Evolutionary conservation across 2,888 invertebrate genomes (phyloP).

Genomic region (Drosophila sordidapex): DNA sequence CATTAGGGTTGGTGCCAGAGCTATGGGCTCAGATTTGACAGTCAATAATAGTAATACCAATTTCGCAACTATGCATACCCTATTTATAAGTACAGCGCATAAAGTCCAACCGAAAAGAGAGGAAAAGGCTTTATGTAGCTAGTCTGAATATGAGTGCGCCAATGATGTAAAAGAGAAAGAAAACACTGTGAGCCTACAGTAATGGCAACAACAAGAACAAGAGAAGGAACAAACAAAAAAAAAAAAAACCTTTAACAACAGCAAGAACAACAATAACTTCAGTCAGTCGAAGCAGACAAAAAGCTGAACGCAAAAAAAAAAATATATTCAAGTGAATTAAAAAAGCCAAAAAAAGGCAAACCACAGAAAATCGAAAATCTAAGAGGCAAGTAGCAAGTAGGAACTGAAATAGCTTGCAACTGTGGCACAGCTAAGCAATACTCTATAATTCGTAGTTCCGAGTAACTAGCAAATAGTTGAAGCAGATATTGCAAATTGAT

Average conservation of each 20-base stretch:
- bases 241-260: slow-evolving; percentile 43
- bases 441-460: slow-evolving; percentile 4
- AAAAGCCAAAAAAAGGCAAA: slow-evolving; percentile 22
- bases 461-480: neutral
- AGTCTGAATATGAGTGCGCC: slow-evolving; percentile 3
- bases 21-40: neutral
- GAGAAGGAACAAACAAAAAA: slow-evolving; percentile 43
- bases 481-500: neutral
- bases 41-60: neutral
- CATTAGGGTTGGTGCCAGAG: neutral
- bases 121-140: slow-evolving; percentile 2
- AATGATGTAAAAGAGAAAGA: slow-evolving; percentile 52
- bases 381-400: slow-evolving; percentile 34
- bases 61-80: neutral
- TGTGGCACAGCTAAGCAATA: slow-evolving; percentile 18
- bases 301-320: slow-evolving; percentile 47
- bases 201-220: slow-evolving; percentile 54
- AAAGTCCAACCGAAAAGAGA: slow-evolving; percentile 17
- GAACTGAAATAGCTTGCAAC: slow-evolving; percentile 14
- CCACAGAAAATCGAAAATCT: slow-evolving; percentile 25
- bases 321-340: slow-evolving; percentile 40
- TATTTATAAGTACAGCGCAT: slow-evolving; percentile 7
- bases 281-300: slow-evolving; percentile 24
- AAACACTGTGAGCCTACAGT: slow-evolving; percentile 45
- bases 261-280: slow-evolving; percentile 27